Evolutionary conservation across 2,113 vertebrate species (phyloP).

Genomic region (Aplodontia rufa): DNA sequence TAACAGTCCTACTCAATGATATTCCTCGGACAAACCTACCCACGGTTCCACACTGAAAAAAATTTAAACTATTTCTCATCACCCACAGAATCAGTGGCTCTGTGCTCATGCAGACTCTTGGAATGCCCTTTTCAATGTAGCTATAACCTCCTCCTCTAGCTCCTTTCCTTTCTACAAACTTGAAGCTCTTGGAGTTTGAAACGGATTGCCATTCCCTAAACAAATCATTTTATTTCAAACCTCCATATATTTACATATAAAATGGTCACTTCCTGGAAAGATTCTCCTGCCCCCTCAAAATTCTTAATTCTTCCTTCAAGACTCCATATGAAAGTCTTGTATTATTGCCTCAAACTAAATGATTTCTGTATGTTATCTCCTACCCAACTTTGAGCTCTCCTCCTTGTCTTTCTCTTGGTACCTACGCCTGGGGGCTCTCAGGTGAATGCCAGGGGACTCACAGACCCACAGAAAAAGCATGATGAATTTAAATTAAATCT

Average conservation of each 20-base stretch:
- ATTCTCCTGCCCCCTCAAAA: neutral
- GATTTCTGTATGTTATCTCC: neutral
- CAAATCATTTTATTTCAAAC: neutral
- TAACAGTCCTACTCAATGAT: neutral
- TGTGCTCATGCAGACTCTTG: neutral
- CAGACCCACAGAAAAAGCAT: neutral
- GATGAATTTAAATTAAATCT: neutral
- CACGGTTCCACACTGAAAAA: neutral
- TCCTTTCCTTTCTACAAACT: neutral
- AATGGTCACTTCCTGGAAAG: neutral
- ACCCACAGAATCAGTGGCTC: neutral
- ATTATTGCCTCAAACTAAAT: neutral
- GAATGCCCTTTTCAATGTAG: neutral
- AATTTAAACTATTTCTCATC: neutral
- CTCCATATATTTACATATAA: neutral
- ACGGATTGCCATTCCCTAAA: neutral
- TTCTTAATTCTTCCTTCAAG: neutral
- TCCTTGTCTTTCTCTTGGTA: neutral
- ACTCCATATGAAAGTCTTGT: neutral
- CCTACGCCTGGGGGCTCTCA: neutral
- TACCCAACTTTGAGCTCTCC: neutral
- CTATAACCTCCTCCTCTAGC: neutral
- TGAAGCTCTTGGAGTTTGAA: neutral
- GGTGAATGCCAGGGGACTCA: neutral
- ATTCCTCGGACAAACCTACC: neutral